phyloP scores from a whole-genome alignment of 2,113 vertebrate genomes.

The Orientallactaga bullata region DNA sequence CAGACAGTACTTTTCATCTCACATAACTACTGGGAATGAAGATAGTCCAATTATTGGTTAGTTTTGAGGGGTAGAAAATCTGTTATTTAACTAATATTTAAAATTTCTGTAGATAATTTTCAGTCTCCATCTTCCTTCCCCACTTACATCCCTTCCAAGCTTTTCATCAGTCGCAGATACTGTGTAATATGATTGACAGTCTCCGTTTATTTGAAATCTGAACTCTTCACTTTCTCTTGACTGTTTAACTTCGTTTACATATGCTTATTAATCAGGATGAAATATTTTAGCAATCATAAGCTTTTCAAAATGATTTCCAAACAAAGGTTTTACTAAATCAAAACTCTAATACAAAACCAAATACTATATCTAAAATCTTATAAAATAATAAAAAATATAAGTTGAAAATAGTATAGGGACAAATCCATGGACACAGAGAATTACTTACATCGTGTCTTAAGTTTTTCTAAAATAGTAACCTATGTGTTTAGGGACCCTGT shows the following conservation, averaged over 20 bases:
- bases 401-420: neutral
- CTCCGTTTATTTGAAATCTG: conserved; percentile 28
- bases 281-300: neutral
- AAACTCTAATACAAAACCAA: conserved; percentile 1
- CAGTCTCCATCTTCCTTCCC: neutral
- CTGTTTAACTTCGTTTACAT: neutral
- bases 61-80: neutral
- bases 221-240: conserved; percentile 39
- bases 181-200: neutral
- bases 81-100: conserved; percentile 3
- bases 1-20: neutral
- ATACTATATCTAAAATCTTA: neutral
- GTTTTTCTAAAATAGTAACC: neutral
- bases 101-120: conserved; percentile 30
- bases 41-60: neutral
- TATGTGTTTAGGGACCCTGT: neutral
- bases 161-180: neutral
- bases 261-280: neutral
- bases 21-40: neutral
- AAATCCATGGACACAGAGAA: conserved; percentile 38
- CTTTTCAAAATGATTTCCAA: conserved; percentile 23
- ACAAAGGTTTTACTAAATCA: neutral
- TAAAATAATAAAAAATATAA: neutral
- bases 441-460: neutral
- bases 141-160: neutral